Evolutionary conservation across 2,888 invertebrate species (phyloP).

Genomic region (Brachypalpus laphriformis): DNA sequence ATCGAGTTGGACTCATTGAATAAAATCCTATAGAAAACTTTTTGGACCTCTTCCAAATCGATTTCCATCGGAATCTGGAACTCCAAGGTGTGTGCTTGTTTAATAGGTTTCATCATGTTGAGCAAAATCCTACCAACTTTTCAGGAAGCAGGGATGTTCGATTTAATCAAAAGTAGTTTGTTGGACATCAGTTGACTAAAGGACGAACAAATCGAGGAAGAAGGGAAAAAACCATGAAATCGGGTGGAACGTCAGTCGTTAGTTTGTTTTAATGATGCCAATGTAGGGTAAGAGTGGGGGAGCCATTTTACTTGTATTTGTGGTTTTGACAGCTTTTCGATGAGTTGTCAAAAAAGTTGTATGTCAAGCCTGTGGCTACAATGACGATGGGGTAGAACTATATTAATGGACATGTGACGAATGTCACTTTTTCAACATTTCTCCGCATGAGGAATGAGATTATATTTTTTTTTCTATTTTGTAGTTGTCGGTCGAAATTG

Average conservation of each 20-base stretch:
- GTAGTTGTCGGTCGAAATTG: background rate
- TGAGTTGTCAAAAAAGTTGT: constrained; percentile 38
- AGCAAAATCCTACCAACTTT: constrained; percentile 2
- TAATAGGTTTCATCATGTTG: constrained; percentile 50
- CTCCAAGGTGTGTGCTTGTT: constrained; percentile 28
- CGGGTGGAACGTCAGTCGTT: constrained; percentile 37
- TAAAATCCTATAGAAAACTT: constrained; percentile 45
- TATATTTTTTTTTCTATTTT: background rate
- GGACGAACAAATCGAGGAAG: constrained; percentile 10
- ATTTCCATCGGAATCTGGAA: constrained; percentile 54
- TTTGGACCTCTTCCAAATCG: constrained; percentile 71
- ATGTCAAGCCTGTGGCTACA: constrained; percentile 7
- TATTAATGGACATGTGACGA: constrained; percentile 23
- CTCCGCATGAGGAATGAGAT: background rate
- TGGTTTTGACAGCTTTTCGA: constrained; percentile 55
- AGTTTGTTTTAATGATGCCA: constrained; percentile 59
- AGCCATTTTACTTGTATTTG: constrained; percentile 17
- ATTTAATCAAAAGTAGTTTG: constrained; percentile 63
- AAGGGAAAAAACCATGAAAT: background rate
- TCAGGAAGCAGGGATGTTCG: background rate
- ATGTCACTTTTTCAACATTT: constrained; percentile 4
- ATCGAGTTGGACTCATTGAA: constrained; percentile 22
- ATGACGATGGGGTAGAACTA: background rate
- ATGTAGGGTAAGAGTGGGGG: background rate
- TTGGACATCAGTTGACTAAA: constrained; percentile 37